phyloP scores from a whole-genome alignment of 2,888 invertebrate genomes.

The Habroteleia sp. region DNA sequence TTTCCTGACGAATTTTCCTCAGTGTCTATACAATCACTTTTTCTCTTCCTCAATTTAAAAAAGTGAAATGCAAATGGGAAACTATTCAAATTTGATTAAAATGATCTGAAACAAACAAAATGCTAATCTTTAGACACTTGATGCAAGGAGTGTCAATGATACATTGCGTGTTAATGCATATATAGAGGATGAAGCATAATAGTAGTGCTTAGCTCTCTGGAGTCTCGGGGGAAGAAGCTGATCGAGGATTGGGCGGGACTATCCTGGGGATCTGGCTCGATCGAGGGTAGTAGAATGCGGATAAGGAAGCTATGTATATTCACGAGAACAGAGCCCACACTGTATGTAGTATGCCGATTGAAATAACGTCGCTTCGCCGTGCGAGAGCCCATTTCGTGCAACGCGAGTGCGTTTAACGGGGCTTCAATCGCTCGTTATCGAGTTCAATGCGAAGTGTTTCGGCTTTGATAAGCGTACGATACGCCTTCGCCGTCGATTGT shows the following conservation, averaged over 20 bases:
- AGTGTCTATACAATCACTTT: too few relatives aligned
- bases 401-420: constrained; percentile 63
- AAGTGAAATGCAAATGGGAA: too few relatives aligned
- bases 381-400: constrained; percentile 56
- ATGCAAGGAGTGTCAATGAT: constrained; percentile 41
- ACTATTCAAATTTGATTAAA: too few relatives aligned
- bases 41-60: too few relatives aligned
- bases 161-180: constrained; percentile 33
- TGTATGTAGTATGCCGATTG: constrained; percentile 56
- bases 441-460: constrained; percentile 60
- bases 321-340: constrained; percentile 35
- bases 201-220: constrained; percentile 31
- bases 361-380: constrained; percentile 42
- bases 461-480: constrained; percentile 59
- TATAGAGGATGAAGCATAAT: constrained; percentile 51
- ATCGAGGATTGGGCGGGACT: constrained; percentile 69
- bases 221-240: constrained; percentile 56
- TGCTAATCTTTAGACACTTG: constrained; percentile 26
- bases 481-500: constrained; percentile 53
- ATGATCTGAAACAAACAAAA: constrained; percentile 26
- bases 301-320: constrained; percentile 61
- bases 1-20: too few relatives aligned
- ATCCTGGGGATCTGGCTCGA: constrained; percentile 67
- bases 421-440: constrained; percentile 64
- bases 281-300: constrained; percentile 66